A percentile compares a stretch with the other conserved stretches of the same genome.
These are phyloP conservation scores for Mus spretus DNA, from an alignment of 2,797 vertebrate species.

Conservation along the genomic window DNA sequence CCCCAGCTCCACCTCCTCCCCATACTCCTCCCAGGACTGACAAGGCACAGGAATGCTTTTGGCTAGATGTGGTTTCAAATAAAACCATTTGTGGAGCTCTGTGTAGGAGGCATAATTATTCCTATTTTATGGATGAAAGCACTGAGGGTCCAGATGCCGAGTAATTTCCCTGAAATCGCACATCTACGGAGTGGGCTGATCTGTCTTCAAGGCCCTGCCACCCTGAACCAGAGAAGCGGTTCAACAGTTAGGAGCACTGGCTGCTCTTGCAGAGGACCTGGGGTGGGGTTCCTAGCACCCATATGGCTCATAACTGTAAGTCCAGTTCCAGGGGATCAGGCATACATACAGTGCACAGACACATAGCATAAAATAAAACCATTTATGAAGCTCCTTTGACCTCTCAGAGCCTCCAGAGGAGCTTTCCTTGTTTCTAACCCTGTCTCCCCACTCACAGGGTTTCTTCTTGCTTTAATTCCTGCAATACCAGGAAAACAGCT, in stretches of 20 bases:
- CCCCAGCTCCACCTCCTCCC: not conserved
- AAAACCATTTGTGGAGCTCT: not conserved
- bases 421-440: not conserved
- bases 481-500: not conserved
- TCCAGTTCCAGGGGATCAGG: too few species aligned
- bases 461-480: conserved; percentile 19
- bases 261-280: not conserved
- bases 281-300: not conserved
- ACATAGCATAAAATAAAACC: not conserved
- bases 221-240: not conserved
- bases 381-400: not conserved
- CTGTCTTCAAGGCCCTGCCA: not conserved
- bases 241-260: not conserved
- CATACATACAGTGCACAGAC: too few species aligned
- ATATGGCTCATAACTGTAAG: not conserved
- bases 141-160: conserved; percentile 18
- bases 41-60: not conserved
- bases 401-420: not conserved
- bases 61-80: not conserved
- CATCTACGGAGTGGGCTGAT: not conserved
- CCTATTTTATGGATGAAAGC: conserved; percentile 24
- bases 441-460: not conserved
- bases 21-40: not conserved
- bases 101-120: not conserved
- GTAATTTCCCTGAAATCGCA: conserved; percentile 39